Evolutionary conservation across 2,113 vertebrate genomes (phyloP).

Genomic region (Oenanthe melanoleuca): DNA sequence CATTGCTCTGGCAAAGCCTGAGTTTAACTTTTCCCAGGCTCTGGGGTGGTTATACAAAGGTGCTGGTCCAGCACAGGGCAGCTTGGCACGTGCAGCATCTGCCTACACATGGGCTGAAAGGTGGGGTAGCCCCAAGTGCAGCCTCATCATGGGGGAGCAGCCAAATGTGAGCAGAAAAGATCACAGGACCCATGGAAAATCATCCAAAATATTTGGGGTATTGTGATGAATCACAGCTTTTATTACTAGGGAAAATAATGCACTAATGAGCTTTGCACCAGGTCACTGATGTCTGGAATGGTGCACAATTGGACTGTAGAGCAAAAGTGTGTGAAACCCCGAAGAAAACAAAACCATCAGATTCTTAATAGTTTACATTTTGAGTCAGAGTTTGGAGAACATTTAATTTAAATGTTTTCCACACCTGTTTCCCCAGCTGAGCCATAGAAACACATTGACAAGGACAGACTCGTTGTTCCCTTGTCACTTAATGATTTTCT

Average conservation of each 20-base stretch:
- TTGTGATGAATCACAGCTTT: neutral
- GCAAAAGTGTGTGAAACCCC: neutral
- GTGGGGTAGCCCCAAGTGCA: accelerated
- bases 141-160: neutral
- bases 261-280: neutral
- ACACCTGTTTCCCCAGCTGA: slow-evolving; percentile 19
- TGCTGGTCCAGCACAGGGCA: neutral
- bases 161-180: neutral
- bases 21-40: neutral
- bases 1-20: neutral
- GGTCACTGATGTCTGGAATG: neutral
- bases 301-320: neutral
- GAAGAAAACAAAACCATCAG: neutral
- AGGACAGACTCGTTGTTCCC: neutral
- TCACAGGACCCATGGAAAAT: neutral
- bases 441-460: neutral
- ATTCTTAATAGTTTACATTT: neutral
- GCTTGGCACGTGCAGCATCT: accelerated
- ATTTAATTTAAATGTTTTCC: neutral
- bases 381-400: neutral
- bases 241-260: neutral
- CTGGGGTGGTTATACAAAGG: neutral
- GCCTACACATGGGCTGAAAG: accelerated
- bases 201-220: neutral
- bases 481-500: slow-evolving; percentile 47